Evolutionary conservation across 1,140 invertebrate species (phyloP).

Genomic region (Megalopta genalis): DNA sequence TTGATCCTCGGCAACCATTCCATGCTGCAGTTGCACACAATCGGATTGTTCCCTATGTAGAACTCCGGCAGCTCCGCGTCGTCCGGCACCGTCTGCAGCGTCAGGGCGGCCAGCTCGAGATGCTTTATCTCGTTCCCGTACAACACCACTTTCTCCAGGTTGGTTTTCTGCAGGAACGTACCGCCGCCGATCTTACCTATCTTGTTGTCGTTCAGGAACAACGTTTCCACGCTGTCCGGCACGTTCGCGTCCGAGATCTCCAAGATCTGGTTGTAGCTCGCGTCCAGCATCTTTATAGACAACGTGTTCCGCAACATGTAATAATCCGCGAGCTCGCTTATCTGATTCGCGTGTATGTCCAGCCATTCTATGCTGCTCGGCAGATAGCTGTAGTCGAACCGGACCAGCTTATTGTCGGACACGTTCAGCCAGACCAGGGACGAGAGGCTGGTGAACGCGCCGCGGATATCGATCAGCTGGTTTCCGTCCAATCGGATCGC

Average conservation of each 20-base stretch:
- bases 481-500: conserved; percentile 93
- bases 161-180: conserved; percentile 86
- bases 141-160: conserved; percentile 87
- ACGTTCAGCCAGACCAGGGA: conserved; percentile 94
- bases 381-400: conserved; percentile 94
- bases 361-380: conserved; percentile 92
- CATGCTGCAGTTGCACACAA: conserved; percentile 91
- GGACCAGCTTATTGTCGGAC: conserved; percentile 92
- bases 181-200: conserved; percentile 85
- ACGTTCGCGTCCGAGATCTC: conserved; percentile 85
- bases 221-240: conserved; percentile 87
- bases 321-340: conserved; percentile 89
- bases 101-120: conserved; percentile 86
- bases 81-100: conserved; percentile 84
- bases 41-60: conserved; percentile 90
- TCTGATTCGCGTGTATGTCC: conserved; percentile 93
- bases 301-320: conserved; percentile 83
- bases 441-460: conserved; percentile 90
- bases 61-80: conserved; percentile 86
- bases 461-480: conserved; percentile 90
- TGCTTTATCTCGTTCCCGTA: conserved; percentile 87
- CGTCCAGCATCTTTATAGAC: conserved; percentile 87
- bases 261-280: conserved; percentile 86
- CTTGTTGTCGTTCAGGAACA: conserved; percentile 89
- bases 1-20: conserved; percentile 91